These are phyloP conservation scores for Rhodinocichla rosea DNA, from an alignment of 2,113 vertebrate genomes.

Conservation along the genomic window DNA sequence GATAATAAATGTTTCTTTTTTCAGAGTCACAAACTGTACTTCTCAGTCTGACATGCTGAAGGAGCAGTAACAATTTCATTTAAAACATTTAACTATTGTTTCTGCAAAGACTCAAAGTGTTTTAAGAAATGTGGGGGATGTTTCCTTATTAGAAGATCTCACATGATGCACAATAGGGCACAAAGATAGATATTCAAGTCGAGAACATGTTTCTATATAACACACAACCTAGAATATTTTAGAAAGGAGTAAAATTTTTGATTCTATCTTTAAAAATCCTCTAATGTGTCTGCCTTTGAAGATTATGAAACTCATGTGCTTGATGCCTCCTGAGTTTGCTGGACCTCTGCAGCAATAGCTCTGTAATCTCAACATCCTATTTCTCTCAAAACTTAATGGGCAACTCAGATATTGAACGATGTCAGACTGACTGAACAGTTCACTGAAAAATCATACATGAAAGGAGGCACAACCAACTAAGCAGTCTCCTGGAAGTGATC, in stretches of 20 bases:
- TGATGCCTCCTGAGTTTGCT: not conserved
- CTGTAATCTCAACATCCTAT: not conserved
- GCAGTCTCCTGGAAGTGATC: not conserved
- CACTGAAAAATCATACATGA: not conserved
- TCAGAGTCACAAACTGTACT: not conserved
- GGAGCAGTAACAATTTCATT: not conserved
- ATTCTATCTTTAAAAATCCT: not conserved
- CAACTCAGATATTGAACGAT: fast-evolving
- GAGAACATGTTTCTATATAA: not conserved
- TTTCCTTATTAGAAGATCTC: not conserved
- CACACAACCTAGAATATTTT: not conserved
- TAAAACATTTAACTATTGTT: not conserved
- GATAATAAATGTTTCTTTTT: not conserved
- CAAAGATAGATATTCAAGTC: not conserved
- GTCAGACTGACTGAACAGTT: not conserved
- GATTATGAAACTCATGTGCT: not conserved
- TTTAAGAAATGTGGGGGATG: fast-evolving
- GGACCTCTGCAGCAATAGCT: not conserved
- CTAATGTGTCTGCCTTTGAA: not conserved
- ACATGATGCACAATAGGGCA: not conserved
- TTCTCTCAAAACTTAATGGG: not conserved
- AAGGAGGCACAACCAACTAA: not conserved
- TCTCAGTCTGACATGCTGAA: not conserved
- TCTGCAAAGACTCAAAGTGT: not conserved
- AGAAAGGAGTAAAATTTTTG: not conserved